Evolutionary conservation across 2,797 vertebrate genomes (phyloP), one percentile per base, ranked within the genome.

Genomic region (Micromesistius poutassou): DNA sequence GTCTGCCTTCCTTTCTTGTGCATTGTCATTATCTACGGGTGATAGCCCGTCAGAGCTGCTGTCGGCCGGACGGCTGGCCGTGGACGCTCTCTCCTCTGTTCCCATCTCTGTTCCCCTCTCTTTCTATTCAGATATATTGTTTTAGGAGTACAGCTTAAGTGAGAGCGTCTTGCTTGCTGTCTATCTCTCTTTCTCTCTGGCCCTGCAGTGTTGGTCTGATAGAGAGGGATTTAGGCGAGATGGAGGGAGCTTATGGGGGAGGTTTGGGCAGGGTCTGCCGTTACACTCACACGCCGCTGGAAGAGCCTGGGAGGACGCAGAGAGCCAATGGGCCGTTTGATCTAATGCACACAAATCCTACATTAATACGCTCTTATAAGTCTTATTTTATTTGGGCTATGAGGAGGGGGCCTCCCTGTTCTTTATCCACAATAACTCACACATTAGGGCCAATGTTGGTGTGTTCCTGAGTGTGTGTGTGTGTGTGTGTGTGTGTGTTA

Each of bases 331-430:
- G 77, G 91, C 84, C 75, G 90, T 93, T 94, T 92, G 92, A 89
- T 94, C 93, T 95, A 94, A 95, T 93, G 91, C 90, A 93, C 90
- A 92, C 90, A 95, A 95, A 96, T 94, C 94, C 88, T 92, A 94
- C 91, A 94, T 94, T 94, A 94, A 92, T 94, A 93, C 92, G n/a
- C 5, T 62, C 22, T n/a, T 88, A 91, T 88, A 93, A 89, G 62
- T 68, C 62, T 68, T 89, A 93, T 92, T 91, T 85, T 93, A 89
- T 83, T 82, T 85, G 93, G 83, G 73, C 75, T 85, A 86, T 10
- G 94, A 93, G 92, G 89, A 88, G 92, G 83, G 88, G 83, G 72
- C 28, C 79, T 73, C 88, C 72, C 74, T 62, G 25, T 35, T 25
- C 42, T 38, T 74, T 19, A 31, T 66, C 78, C 55, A 73, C 78